Evolutionary conservation across 1,140 invertebrate genomes (phyloP).

Genomic region (Lanistes nyassanus): DNA sequence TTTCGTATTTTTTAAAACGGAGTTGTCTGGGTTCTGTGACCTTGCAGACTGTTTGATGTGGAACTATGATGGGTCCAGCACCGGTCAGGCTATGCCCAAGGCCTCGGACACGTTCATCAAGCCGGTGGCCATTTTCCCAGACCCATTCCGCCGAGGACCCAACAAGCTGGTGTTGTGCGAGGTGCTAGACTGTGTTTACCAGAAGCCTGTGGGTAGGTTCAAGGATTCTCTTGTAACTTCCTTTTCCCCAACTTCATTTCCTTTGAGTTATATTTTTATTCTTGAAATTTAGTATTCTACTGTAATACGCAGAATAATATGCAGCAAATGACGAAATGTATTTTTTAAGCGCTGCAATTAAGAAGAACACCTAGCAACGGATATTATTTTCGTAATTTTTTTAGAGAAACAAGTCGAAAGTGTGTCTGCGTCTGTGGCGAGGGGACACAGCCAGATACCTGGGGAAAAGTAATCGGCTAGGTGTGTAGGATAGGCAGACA

Average conservation of each 20-base stretch:
- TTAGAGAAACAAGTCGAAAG: too few relatives aligned
- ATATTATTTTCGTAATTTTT: too few relatives aligned
- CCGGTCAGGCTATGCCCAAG: slow-evolving; percentile 69
- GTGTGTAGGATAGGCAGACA: neutral
- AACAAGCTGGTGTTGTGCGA: slow-evolving; percentile 93
- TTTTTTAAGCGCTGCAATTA: neutral
- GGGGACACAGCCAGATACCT: neutral
- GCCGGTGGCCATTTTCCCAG: slow-evolving; percentile 87
- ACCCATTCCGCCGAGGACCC: slow-evolving; percentile 86
- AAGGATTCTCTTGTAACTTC: too few relatives aligned
- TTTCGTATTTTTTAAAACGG: neutral
- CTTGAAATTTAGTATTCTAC: too few relatives aligned
- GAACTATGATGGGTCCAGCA: slow-evolving; percentile 92
- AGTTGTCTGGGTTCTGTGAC: neutral
- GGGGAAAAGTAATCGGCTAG: neutral
- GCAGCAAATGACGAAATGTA: too few relatives aligned
- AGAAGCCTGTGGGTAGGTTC: slow-evolving; percentile 27
- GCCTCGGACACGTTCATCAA: slow-evolving; percentile 88
- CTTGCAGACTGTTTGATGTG: slow-evolving; percentile 84
- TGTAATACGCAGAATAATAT: too few relatives aligned
- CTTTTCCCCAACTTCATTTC: too few relatives aligned
- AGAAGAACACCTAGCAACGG: neutral
- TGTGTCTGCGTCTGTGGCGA: too few relatives aligned
- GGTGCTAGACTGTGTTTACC: slow-evolving; percentile 72
- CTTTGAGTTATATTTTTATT: too few relatives aligned